Evolutionary conservation across 1,140 invertebrate species (phyloP).

Genomic region (Oscheius sp.): DNA sequence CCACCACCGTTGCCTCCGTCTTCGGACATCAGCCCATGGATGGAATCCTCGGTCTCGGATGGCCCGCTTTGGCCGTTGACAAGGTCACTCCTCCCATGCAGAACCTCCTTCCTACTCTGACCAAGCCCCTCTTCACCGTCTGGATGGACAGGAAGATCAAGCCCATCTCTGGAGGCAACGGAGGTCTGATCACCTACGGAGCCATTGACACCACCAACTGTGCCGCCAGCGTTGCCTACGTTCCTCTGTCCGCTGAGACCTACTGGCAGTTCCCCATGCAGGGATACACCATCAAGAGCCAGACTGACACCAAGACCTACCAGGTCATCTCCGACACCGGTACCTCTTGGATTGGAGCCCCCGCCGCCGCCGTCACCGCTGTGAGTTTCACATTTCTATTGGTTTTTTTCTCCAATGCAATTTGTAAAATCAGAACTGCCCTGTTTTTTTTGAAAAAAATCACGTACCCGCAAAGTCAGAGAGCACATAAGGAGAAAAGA

Average conservation of each 20-base stretch:
- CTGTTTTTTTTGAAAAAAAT: too few relatives aligned
- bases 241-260: constrained; percentile 35
- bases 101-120: constrained; percentile 32
- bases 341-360: constrained; percentile 46
- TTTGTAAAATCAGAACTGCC: too few relatives aligned
- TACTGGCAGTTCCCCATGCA: constrained; percentile 40
- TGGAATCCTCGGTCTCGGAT: constrained; percentile 36
- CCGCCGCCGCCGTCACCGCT: constrained; percentile 25
- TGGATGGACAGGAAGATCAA: constrained; percentile 37
- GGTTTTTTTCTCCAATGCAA: too few relatives aligned
- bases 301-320: constrained; percentile 30
- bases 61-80: constrained; percentile 38
- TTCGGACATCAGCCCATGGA: constrained; percentile 36
- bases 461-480: too few relatives aligned
- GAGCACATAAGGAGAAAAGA: too few relatives aligned
- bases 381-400: too few relatives aligned
- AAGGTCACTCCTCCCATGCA: constrained; percentile 38
- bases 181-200: constrained; percentile 43
- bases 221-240: constrained; percentile 30
- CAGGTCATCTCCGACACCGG: constrained; percentile 53
- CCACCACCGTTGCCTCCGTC: constrained; percentile 15
- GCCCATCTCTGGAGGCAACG: neutral
- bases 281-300: constrained; percentile 22
- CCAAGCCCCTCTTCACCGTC: constrained; percentile 43
- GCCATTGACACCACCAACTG: constrained; percentile 36